Evolutionary conservation across 2,888 invertebrate genomes (phyloP).

Genomic region (Apomyelois bistriatella): DNA sequence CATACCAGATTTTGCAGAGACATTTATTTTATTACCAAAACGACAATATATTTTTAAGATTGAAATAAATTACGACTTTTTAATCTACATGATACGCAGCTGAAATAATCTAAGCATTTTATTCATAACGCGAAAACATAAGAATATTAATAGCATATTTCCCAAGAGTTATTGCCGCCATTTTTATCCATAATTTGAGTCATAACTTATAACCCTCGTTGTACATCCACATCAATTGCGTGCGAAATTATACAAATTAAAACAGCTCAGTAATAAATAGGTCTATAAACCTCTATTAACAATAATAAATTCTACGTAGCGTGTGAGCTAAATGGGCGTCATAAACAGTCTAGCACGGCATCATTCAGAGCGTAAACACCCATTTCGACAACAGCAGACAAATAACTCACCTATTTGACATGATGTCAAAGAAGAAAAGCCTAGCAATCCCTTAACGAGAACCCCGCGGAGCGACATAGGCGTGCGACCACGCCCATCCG

Average conservation of each 20-base stretch:
- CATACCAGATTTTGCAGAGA: no score
- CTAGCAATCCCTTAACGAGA: slow-evolving; percentile 46
- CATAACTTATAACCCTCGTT: slow-evolving; percentile 5
- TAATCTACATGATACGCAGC: no score
- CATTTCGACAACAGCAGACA: slow-evolving; percentile 13
- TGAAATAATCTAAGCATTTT: not conserved
- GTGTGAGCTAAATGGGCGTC: slow-evolving; percentile 3
- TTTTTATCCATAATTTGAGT: slow-evolving; percentile 6
- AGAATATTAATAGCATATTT: not conserved
- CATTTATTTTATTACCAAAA: no score
- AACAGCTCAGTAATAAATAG: slow-evolving; percentile 2
- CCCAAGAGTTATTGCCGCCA: not conserved
- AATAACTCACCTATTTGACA: slow-evolving; percentile 24
- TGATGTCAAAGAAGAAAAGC: slow-evolving; percentile 26
- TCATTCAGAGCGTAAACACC: slow-evolving; percentile 4
- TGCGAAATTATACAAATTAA: slow-evolving; percentile 7
- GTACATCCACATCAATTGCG: slow-evolving; percentile 1
- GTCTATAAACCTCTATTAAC: slow-evolving; percentile 1
- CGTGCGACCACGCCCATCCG: slow-evolving; percentile 58
- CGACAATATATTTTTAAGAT: no score
- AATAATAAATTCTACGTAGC: not conserved
- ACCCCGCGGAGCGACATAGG: slow-evolving; percentile 48
- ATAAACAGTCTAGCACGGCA: slow-evolving; percentile 2
- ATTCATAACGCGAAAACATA: not conserved
- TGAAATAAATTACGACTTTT: no score